Evolutionary conservation across 2,888 invertebrate genomes (phyloP).

Genomic region (Metalampra italica): DNA sequence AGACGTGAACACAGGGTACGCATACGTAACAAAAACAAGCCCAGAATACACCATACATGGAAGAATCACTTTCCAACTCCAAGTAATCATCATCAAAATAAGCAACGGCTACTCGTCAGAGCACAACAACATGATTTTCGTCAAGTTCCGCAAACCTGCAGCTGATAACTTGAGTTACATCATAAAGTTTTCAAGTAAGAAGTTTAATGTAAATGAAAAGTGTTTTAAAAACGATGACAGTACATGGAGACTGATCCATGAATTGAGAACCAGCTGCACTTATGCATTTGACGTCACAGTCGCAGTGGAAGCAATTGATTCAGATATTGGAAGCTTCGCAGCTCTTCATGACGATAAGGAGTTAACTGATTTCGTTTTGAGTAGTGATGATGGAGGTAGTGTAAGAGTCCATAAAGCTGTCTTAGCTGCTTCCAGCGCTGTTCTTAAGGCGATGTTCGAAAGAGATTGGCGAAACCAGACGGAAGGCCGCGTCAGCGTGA

Average conservation of each 20-base stretch:
- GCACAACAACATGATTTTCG: not conserved
- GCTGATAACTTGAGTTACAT: not conserved
- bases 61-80: not conserved
- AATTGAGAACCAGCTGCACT: not conserved
- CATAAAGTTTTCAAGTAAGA: not conserved
- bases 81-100: not conserved
- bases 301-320: not conserved
- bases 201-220: not conserved
- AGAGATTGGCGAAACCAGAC: not conserved
- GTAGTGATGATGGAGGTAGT: constrained; percentile 1
- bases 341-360: constrained; percentile 1
- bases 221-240: not conserved
- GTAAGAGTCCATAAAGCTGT: constrained; percentile 1
- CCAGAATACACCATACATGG: not conserved
- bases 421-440: constrained; percentile 1
- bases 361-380: not conserved
- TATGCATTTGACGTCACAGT: constrained; percentile 2
- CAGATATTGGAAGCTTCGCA: not conserved
- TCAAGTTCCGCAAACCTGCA: not conserved
- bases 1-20: not conserved
- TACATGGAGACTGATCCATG: constrained; percentile 1
- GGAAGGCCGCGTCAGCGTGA: not conserved
- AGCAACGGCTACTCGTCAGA: constrained; percentile 2
- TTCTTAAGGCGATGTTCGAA: not conserved
- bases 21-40: not conserved